Evolutionary conservation across 2,797 vertebrate genomes (phyloP), one percentile per base, ranked within the genome.

Genomic region (Coranthus polyacanthus): DNA sequence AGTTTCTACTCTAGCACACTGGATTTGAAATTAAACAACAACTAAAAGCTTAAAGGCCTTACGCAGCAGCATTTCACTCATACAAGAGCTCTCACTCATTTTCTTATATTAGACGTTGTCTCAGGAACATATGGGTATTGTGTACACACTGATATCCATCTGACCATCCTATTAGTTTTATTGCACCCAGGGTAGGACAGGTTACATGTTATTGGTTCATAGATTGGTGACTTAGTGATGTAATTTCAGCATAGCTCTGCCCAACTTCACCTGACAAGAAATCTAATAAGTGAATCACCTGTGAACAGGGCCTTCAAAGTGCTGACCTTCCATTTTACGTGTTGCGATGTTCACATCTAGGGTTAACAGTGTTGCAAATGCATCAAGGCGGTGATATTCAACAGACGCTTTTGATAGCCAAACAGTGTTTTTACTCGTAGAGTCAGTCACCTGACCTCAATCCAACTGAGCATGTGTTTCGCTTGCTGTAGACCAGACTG

Each of bases 401-500:
- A 32, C 37, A 42, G 17, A 21, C 5, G 18, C 21, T 50, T 65
- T 52, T 44, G 37, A 18, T n/a, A 17, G 15, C 22, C 17, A 37
- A 37, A 42, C 39, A 62, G 53, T 51, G 15, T 57, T 17, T 49
- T 65, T 73, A 79, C 52, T 24, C 56, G 73, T 67, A 49, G 58
- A 81, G 36, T 70, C 59, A 60, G 63, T 88, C 78, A 75, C 74
- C 77, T 83, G 72, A 87, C 78, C 55, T 59, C 58, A 68, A 34
- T 63, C 82, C 79, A 86, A 84, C 44, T 49, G 58, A 79, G 82
- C 86, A 83, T 84, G 75, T 86, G 79, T 78, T 88, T 64, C 58
- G 71, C 69, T 78, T 59, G 56, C 85, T 63, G 49, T 62, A 68
- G 82, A 78, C 71, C 70, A 87, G 78, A 80, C 68, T 86, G 79